Percentiles rank a stretch among this genome's conserved stretches.
Evolutionary conservation across 1,140 invertebrate genomes (phyloP).

Genomic region (Aphaenogaster floridana): DNA sequence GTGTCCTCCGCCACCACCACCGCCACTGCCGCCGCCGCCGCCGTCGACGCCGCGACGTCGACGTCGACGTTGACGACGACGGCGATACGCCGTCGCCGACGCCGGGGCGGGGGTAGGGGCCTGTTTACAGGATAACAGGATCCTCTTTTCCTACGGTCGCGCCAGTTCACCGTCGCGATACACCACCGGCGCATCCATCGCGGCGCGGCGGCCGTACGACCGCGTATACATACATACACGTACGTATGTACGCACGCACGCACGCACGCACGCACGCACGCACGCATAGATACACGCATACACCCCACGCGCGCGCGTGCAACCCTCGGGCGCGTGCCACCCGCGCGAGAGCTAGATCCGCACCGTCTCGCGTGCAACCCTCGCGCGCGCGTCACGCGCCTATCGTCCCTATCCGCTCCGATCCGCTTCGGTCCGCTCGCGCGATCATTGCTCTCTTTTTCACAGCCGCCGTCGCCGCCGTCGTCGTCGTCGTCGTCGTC

Average conservation of each 20-base stretch:
- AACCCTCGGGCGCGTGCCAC: constrained; percentile 30
- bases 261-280: not conserved
- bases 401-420: not conserved
- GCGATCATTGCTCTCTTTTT: constrained; percentile 64
- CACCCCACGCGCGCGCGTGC: too few relatives aligned
- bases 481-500: constrained; percentile 63
- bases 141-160: constrained; percentile 69
- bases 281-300: not conserved
- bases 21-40: not conserved
- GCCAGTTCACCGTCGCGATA: constrained; percentile 61
- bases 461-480: constrained; percentile 39
- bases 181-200: constrained; percentile 52
- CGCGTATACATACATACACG: not conserved
- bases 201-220: constrained; percentile 28
- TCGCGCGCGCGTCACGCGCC: constrained; percentile 69
- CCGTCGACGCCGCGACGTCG: not conserved
- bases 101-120: constrained; percentile 37
- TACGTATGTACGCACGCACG: not conserved
- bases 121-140: constrained; percentile 81
- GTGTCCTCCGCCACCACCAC: constrained; percentile 2
- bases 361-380: constrained; percentile 26
- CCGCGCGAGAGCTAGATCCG: constrained; percentile 59
- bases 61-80: not conserved
- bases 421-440: constrained; percentile 46
- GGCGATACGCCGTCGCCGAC: not conserved